Evolutionary conservation across 2,113 vertebrate genomes (phyloP), one percentile per base, ranked within the genome.

Genomic region (Petromus typicus): DNA sequence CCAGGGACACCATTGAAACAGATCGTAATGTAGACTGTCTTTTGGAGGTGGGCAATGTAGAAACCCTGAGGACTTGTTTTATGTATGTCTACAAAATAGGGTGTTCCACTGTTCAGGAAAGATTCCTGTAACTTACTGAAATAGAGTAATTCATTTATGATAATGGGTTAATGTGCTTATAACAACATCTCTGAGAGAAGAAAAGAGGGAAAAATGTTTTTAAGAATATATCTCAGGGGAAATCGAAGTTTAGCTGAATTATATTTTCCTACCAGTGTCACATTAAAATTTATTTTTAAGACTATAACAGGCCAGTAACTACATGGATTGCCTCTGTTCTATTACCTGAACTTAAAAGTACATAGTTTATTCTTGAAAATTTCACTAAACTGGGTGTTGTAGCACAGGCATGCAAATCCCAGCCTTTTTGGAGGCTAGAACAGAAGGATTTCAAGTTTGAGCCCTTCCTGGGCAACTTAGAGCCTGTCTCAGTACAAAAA

Each of bases 161-260:
- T 48, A 56, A 48, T 32, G 4, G 79, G 63, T 75, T 93, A 86
- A 64, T 20, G 2, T 93, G 82, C 79, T 79, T 64, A 34, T 61
- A 91, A 71, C 59, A 87, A 96, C 80, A 95, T 43, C 59, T 95
- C 48, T 78, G 67, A 34, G n/a, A 75, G 75, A 79, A 73, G 27
- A 37, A 93, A 7, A 64, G 7, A 78, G 11, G 27, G 54, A 20
- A 90, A 66, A 71, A 45, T 37, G 61, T 18, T 34, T 59, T 61
- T 0, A 56, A 81, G 79, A 94, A 34, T 17, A 87, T 67, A 57
- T 80, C 63, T 45, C 92, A 37, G 34, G 37, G 95, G 48, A 89
- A 73, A 96, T 78, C 63, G 66, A 90, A 91, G 10, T 93, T 82
- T 51, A 89, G 17, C n/a, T 91, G 57, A 92, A 94, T 83, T 86